A percentile compares a stretch with the other conserved stretches of the same genome.
phyloP scores from a whole-genome alignment of 2,888 invertebrate species.

The Crocallis elinguaria region DNA sequence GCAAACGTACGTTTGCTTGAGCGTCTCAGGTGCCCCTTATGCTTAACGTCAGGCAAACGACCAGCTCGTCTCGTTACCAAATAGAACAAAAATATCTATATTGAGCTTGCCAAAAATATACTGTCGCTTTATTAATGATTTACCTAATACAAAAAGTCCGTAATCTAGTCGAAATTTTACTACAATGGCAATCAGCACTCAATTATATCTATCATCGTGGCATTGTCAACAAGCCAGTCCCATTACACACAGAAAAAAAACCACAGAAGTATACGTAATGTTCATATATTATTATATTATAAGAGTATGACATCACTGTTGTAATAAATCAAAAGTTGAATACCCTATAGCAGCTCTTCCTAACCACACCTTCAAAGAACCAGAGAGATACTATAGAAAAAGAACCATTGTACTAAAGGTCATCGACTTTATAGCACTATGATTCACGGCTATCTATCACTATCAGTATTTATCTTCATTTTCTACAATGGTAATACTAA shows the following conservation, averaged over 20 bases:
- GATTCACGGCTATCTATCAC: conserved; percentile 36
- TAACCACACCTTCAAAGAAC: conserved; percentile 24
- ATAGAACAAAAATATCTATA: too few relatives aligned
- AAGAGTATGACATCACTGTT: conserved; percentile 24
- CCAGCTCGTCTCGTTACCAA: too few relatives aligned
- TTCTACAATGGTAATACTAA: conserved; percentile 45
- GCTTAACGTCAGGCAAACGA: too few relatives aligned
- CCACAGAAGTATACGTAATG: background rate
- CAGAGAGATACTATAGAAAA: conserved; percentile 16
- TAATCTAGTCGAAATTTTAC: background rate
- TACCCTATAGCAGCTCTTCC: conserved; percentile 20
- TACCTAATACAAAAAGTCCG: too few relatives aligned
- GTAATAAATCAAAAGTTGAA: conserved; percentile 27
- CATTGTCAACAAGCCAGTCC: conserved; percentile 11
- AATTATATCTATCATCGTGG: conserved; percentile 5
- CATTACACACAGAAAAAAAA: background rate
- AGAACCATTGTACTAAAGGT: conserved; percentile 27
- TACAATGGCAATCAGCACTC: background rate
- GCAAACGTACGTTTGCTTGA: too few relatives aligned
- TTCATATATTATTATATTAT: background rate
- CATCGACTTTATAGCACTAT: conserved; percentile 32
- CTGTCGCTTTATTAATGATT: too few relatives aligned
- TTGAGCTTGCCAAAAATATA: too few relatives aligned
- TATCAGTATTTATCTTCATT: conserved; percentile 55
- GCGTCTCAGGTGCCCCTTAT: too few relatives aligned